Base-by-base conservation (phyloP, 2,888 invertebrate species). In the Trichopoda pennipes region DNA sequence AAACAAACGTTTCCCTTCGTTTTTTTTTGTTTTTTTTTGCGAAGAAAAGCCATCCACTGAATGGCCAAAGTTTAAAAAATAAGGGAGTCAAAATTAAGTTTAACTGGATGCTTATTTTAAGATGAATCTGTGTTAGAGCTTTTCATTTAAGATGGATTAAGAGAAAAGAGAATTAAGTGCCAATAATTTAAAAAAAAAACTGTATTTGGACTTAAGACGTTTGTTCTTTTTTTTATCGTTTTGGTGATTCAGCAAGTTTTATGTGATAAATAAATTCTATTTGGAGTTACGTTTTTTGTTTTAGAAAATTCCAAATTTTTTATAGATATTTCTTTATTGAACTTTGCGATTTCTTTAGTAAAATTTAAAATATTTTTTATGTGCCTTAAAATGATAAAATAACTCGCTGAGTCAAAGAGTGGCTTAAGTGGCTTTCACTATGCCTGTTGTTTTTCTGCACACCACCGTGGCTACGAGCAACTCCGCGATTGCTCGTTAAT, bases 11-110 rank as follows among this genome's bases (percentile, higher is more conserved):
- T 16, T 51, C 51, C n/a, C n/a, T n/a, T n/a, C n/a, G n/a, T 23
- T 23, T n/a, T 51, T 16, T 66, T 51, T 16, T n/a, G 16, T 4
- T 51, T 55, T 49, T 47, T 49, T 35, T 49, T 14, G 10, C 1
- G 6, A 51, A 35, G 35, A 10, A 64, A 47, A 64, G 16, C 32
- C 49, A 49, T 49, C 32, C 49, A 49, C 64, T 9, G 21, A 51
- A 35, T 49, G 47, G 47, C 2, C 10, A 47, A 47, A 32, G 6
- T 19, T 49, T 19, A 21, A 49, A 19, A 49, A 28, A n/a, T n/a
- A 47, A 19, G 47, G 14, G 28, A 17, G 23, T 23, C 6, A n/a
- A 63, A 47, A 28, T 12, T 28, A n/a, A 44, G 4, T 47, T 28
- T 7, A 42, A 21, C 23, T 23, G 44, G n/a, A n/a, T 6, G 3